Evolutionary conservation across 2,113 vertebrate species (phyloP).

Genomic region (Istiophorus platypterus): DNA sequence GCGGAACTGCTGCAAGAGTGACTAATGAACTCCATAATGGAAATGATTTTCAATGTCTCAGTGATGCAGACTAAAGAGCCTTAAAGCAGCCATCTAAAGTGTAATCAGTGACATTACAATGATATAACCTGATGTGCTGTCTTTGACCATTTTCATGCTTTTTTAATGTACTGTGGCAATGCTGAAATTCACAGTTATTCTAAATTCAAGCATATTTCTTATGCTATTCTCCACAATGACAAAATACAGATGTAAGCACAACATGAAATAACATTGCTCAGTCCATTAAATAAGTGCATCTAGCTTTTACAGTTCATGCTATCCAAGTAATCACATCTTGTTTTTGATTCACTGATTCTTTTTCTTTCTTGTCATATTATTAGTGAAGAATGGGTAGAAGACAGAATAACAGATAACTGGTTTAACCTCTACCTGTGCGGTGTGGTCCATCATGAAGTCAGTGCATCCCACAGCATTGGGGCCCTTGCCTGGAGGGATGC

Average conservation of each 20-base stretch:
- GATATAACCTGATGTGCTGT: neutral
- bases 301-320: neutral
- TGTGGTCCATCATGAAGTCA: slow-evolving; percentile 92
- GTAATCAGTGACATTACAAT: neutral
- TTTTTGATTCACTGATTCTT: neutral
- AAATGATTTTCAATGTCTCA: neutral
- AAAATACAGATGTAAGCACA: neutral
- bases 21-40: neutral
- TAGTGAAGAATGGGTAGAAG: neutral
- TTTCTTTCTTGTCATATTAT: neutral
- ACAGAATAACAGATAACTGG: neutral
- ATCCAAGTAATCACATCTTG: neutral
- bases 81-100: neutral
- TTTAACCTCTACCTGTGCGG: slow-evolving; percentile 81
- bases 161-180: too few relatives aligned
- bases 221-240: neutral
- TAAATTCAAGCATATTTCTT: neutral
- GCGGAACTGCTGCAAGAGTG: neutral
- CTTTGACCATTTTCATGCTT: too few relatives aligned
- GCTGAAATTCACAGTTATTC: neutral
- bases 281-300: neutral
- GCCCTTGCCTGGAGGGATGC: slow-evolving; percentile 91
- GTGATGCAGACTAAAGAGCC: neutral
- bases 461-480: slow-evolving; percentile 89
- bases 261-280: neutral